Conservation (phyloP, 2,113 vertebrate species). For the Nothocercus nigrocapillus region DNA sequence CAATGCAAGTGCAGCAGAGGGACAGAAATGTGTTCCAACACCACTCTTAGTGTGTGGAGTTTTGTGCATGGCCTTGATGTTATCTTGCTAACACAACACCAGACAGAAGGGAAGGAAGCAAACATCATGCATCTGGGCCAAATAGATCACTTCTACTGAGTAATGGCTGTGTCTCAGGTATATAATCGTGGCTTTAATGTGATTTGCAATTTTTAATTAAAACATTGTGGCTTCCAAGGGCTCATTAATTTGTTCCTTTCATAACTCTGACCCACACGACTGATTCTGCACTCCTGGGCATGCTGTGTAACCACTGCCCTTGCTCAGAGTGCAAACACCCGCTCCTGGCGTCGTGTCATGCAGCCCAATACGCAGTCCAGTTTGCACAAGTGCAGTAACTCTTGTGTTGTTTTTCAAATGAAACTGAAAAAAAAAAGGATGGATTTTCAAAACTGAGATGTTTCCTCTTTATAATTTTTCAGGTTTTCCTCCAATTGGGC, state of each 20-base stretch:
- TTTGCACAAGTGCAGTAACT: background rate
- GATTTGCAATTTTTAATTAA: conserved; percentile 31
- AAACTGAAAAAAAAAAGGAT: background rate
- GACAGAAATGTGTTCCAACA: background rate
- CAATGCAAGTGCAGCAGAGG: background rate
- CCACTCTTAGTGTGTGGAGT: background rate
- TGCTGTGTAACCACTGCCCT: background rate
- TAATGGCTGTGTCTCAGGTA: conserved; percentile 5
- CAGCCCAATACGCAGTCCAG: background rate
- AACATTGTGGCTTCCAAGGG: background rate
- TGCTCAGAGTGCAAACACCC: background rate
- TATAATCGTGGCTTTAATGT: background rate
- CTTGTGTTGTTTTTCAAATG: background rate
- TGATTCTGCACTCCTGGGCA: background rate
- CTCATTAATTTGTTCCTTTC: conserved; percentile 12
- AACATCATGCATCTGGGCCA: background rate
- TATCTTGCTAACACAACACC: background rate
- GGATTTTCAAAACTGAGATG: background rate
- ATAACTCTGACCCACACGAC: background rate
- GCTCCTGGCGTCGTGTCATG: background rate
- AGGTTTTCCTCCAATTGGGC: background rate
- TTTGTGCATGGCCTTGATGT: background rate
- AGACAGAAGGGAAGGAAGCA: background rate
- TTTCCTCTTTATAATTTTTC: background rate
- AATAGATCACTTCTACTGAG: background rate